Evolutionary conservation across 2,888 invertebrate genomes (phyloP), one percentile per base, ranked within the genome.

Genomic region (Heliconius cydno): DNA sequence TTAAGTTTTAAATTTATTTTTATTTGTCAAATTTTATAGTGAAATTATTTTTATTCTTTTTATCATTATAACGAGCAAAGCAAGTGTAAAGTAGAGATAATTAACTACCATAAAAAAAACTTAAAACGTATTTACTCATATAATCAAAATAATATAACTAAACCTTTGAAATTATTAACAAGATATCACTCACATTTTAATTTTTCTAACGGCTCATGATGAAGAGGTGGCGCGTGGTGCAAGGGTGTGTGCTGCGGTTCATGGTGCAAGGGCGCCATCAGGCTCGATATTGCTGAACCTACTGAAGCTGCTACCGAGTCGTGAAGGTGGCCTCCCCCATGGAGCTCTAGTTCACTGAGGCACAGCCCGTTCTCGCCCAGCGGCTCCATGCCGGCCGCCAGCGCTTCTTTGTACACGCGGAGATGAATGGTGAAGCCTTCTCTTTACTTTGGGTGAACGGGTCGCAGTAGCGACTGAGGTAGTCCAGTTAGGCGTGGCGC

Each of bases 141-240:
- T 15, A 46, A 46, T 46, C 46, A 4, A 46, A 46, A 46, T 46
- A 46, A 15, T 46, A 46, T 19, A 46, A 46, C 46, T 46, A 46
- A 15, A 46, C 5, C 5, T 15, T 46, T 46, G 1, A 15, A 46
- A 15, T 46, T 46, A 19, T n/a, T 30, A 38, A 57, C 22, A 41
- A 38, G 52, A 52, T 52, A 83, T 84, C 86, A 96, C 97, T 97
- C 94, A 97, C 97, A 95, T 96, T 97, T 97, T 81, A 97, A 95
- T 90, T 97, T 97, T 94, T 97, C 97, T 82, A 97, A 89, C 12
- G 97, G 97, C 88, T 97, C 97, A 85, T 96, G 96, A 85, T 97
- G 97, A 30, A 96, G 95, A 22, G 96, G 94, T 0, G 96, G 96
- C 74, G 96, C 96, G 83, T 96, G 96, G 81, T 94, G 93, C 46